Evolutionary conservation across 1,140 invertebrate genomes (phyloP), one percentile per base, ranked within the genome.

Genomic region (Drosophila elegans): DNA sequence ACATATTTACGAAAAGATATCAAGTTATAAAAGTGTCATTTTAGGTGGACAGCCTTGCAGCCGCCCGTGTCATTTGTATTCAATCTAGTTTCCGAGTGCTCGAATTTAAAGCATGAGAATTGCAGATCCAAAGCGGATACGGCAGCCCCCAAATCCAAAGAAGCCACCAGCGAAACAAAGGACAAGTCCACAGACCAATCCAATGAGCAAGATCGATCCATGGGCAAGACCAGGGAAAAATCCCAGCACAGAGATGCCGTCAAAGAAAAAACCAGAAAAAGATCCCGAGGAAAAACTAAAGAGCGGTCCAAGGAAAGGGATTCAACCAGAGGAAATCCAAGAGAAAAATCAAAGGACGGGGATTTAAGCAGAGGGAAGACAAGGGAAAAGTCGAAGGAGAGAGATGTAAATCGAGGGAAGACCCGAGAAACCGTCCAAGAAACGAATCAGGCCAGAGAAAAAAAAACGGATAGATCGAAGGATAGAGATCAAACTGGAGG

Each of bases 11-110:
- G 16, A 13, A 25, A n/a, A 10, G 11, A 21, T 13, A 38, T 39
- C 1, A n/a, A 16, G 5, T 10, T 32, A 6, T n/a, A 12, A 29
- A 4, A 7, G 13, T 12, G 10, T 42, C 11, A 48, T 55, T 42
- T 9, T 10, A 88, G 84, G 6, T 88, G 84, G 84, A 88, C 84
- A 6, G 52, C 48, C 5, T 4, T 61, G 21, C 46, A 84, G 32
- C 83, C 83, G 5, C 42, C 75, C 0, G 27, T 88, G 27, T 63
- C 67, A 2, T 88, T 66, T 48, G 21, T 69, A 1, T 88, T 63
- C 2, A 83, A 89, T 52, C 12, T 80, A 10, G 36, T 88, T 0
- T 32, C 60, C 34, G 75, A 74, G 12, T 88, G 83, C 55, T 21
- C 27, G 1, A 88, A 66, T 60, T 3, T 10, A 6, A 66, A 88